Percentiles rank a stretch among this genome's conserved stretches.
Conservation (phyloP, 2,888 invertebrate genomes). For the Acanthosepion pharaonis region DNA sequence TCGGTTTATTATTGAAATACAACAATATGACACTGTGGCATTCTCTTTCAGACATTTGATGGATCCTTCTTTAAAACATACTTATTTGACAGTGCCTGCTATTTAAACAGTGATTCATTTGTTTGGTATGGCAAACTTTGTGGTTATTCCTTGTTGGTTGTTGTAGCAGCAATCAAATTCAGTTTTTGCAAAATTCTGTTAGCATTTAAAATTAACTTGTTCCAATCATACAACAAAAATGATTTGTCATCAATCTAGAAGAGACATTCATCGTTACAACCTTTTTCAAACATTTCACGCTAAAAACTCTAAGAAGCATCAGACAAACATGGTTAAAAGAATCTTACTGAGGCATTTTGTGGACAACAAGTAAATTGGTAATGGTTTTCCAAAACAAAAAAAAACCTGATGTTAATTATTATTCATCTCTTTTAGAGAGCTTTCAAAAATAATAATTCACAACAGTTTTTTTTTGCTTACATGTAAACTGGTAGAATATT, state of each 20-base stretch:
- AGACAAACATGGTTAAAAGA: neutral
- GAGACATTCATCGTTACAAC: neutral
- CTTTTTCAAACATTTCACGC: neutral
- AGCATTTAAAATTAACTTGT: too few relatives aligned
- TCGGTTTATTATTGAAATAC: neutral
- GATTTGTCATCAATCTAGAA: neutral
- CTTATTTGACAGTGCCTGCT: neutral
- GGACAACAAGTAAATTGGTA: neutral
- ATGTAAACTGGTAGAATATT: neutral
- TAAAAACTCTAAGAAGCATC: neutral
- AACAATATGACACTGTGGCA: neutral
- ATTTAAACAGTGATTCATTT: neutral
- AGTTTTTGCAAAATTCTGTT: too few relatives aligned
- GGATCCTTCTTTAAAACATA: slow-evolving; percentile 22
- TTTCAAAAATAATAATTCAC: neutral
- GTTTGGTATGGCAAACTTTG: neutral
- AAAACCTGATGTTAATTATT: neutral
- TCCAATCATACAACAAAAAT: slow-evolving; percentile 3
- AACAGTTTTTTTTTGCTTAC: neutral
- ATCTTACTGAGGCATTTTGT: neutral
- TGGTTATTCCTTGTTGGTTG: neutral
- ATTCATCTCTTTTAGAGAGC: slow-evolving; percentile 33
- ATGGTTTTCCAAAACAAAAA: neutral
- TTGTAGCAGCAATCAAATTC: neutral
- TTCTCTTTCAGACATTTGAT: neutral